Conservation (phyloP, 2,888 invertebrate species). For the Drosophila incognita region DNA sequence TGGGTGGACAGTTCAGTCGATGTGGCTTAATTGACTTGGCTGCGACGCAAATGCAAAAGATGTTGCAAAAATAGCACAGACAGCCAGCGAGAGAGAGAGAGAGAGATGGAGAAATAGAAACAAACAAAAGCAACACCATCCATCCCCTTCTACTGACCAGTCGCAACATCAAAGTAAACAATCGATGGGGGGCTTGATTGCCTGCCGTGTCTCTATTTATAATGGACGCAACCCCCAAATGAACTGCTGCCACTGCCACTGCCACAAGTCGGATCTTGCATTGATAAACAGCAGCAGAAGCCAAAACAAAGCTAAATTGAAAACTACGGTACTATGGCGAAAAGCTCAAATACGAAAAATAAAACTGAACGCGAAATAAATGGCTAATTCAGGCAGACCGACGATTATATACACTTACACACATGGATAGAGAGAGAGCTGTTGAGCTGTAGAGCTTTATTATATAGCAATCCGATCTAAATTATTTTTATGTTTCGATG, state of each 20-base stretch:
- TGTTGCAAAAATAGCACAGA: slow-evolving; percentile 50
- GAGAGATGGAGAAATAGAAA: neutral
- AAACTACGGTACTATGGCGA: slow-evolving; percentile 18
- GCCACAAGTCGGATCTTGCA: slow-evolving; percentile 48
- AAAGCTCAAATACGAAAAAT: slow-evolving; percentile 11
- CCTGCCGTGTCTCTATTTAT: slow-evolving; percentile 41
- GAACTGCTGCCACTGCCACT: slow-evolving; percentile 7
- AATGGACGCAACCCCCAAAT: slow-evolving; percentile 41
- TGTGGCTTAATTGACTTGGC: slow-evolving; percentile 53
- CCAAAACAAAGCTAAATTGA: slow-evolving; percentile 44
- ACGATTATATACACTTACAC: neutral
- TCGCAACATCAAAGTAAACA: slow-evolving; percentile 51
- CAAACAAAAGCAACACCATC: neutral
- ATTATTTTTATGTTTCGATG: neutral
- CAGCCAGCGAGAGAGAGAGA: neutral
- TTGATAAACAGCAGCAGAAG: slow-evolving; percentile 48
- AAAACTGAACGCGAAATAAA: slow-evolving; percentile 35
- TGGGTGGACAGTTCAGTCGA: slow-evolving; percentile 28
- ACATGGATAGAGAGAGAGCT: too few relatives aligned
- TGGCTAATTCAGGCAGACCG: neutral
- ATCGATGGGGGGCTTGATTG: slow-evolving; percentile 37
- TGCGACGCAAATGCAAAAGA: slow-evolving; percentile 54
- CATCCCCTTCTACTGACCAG: slow-evolving; percentile 6
- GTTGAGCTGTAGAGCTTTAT: accelerated
- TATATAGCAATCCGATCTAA: neutral